Base-by-base conservation (phyloP, 2,888 invertebrate species). In the Euphydryas editha region DNA sequence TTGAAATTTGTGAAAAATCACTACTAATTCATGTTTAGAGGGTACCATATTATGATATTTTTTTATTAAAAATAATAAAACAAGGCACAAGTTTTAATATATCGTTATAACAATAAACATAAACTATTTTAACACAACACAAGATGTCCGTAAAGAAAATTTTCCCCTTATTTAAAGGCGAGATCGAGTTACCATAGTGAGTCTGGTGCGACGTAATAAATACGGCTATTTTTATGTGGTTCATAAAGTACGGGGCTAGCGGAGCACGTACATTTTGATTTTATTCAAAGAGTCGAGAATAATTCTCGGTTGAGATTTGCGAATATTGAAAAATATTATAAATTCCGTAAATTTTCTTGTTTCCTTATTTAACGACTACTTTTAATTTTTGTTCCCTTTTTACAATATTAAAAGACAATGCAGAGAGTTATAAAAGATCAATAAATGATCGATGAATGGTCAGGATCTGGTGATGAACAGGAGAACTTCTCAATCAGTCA, bases 241-340 rank as follows among this genome's bases (percentile, higher is more conserved):
- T 73, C 76, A 77, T 82, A 83, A 83, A 82, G 81, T 77, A 80
- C 73, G 62, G 69, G 67, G 58, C 72, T 72, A 71, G 75, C 73
- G 59, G 61, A 62, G 59, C 54, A 55, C 65, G 68, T 67, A 60
- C 60, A 66, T 63, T 72, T 65, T 70, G 73, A 73, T 76, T 68
- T 68, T 82, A 82, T 81, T 81, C 80, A 81, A 81, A 77, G 79
- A 78, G 77, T 77, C 75, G 77, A 67, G 75, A 78, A 79, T 82
- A 80, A 79, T 75, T 82, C 75, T 67, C 74, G 59, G 76, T 81
- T 80, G 76, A 76, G 71, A 60, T 65, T 65, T 69, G 67, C 71
- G 75, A 71, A 75, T 80, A 82, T 82, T 82, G 82, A 80, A 80
- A 79, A 79, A 75, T 80, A 78, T 78, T 71, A 75, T 73, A 76